Conservation (phyloP, 1,140 invertebrate genomes). For the Idris sp. region DNA sequence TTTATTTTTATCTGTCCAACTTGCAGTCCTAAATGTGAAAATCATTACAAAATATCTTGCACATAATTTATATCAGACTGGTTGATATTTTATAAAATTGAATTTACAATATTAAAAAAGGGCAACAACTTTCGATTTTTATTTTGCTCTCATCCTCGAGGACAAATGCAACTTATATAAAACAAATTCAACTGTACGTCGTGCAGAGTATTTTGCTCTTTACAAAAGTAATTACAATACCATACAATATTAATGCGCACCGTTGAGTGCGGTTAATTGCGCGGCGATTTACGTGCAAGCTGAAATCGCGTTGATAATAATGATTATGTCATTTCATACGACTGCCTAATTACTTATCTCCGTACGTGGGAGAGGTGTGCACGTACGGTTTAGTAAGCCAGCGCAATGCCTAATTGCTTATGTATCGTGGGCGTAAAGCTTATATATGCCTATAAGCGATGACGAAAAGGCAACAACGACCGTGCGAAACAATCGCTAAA, state of each 20-base stretch:
- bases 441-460: slow-evolving; percentile 49
- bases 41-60: too few species aligned
- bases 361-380: slow-evolving; percentile 60
- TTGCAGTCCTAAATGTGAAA: too few species aligned
- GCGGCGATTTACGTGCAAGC: slow-evolving; percentile 39
- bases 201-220: not conserved
- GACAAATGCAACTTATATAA: slow-evolving; percentile 2
- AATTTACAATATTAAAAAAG: too few species aligned
- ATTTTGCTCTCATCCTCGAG: too few species aligned
- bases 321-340: slow-evolving; percentile 59
- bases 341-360: slow-evolving; percentile 61
- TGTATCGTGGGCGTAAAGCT: slow-evolving; percentile 54
- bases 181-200: not conserved
- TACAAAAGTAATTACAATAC: slow-evolving; percentile 21
- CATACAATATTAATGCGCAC: slow-evolving; percentile 35
- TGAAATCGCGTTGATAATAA: slow-evolving; percentile 56
- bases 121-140: too few species aligned
- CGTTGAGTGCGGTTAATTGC: slow-evolving; percentile 42
- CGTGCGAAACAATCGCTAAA: slow-evolving; percentile 54
- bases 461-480: slow-evolving; percentile 54
- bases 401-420: slow-evolving; percentile 56
- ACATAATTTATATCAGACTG: too few species aligned
- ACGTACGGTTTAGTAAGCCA: slow-evolving; percentile 52
- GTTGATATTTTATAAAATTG: too few species aligned
- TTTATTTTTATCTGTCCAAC: too few species aligned